A percentile compares a stretch with the other conserved stretches of the same genome.
Evolutionary conservation across 2,113 vertebrate genomes (phyloP).

Genomic region (Panurus biarmicus): DNA sequence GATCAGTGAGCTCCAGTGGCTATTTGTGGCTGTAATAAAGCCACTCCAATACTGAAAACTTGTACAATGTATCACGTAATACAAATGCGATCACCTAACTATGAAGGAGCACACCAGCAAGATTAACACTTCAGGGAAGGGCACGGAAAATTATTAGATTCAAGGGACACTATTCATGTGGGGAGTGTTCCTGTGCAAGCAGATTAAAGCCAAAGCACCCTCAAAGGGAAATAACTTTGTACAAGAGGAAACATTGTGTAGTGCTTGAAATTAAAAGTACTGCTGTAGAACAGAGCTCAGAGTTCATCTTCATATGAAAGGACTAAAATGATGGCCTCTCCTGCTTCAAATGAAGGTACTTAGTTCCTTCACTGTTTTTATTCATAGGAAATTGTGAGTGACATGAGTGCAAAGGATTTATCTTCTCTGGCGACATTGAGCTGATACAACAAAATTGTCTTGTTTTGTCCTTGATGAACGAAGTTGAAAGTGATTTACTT

Average conservation of each 20-base stretch:
- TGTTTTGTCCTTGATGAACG: neutral
- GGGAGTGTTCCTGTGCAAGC: neutral
- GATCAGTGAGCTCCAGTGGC: slow-evolving; percentile 19
- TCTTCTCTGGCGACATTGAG: neutral
- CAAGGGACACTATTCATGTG: neutral
- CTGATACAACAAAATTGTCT: neutral
- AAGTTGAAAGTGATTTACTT: neutral
- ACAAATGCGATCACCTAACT: neutral
- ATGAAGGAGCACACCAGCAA: neutral
- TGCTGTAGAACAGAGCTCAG: neutral
- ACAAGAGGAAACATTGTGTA: neutral
- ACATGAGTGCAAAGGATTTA: neutral
- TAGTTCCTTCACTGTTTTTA: neutral
- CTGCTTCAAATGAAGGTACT: neutral
- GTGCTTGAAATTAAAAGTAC: neutral
- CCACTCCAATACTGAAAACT: slow-evolving; percentile 22
- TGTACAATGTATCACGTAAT: neutral
- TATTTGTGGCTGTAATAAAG: slow-evolving; percentile 54
- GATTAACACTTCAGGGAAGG: slow-evolving; percentile 10
- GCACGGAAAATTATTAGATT: slow-evolving; percentile 6
- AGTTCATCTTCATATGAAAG: neutral
- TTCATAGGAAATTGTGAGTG: neutral
- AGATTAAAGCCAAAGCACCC: neutral
- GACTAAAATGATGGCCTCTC: neutral
- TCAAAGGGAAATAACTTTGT: neutral